Evolutionary conservation across 2,797 vertebrate species (phyloP).

Genomic region (Eleutherodactylus coqui): DNA sequence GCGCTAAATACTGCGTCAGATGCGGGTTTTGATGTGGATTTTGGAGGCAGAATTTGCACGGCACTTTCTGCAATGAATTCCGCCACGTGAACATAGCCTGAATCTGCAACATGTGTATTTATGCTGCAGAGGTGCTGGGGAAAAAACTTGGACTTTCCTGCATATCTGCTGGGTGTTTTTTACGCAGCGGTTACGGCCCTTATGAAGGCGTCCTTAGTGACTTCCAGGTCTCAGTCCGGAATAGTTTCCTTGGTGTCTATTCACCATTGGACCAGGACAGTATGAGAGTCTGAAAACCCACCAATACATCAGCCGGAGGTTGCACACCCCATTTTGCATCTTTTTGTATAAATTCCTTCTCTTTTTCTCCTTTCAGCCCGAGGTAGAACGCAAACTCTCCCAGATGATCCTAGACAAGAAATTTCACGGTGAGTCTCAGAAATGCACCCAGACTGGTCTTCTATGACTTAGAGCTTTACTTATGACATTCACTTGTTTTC

Average conservation of each 20-base stretch:
- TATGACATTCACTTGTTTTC: constrained; percentile 11
- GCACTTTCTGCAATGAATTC: too few relatives aligned
- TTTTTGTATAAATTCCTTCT: background rate
- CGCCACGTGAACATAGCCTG: too few relatives aligned
- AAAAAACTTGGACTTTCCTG: too few relatives aligned
- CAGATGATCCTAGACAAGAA: constrained; percentile 98
- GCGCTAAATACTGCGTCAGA: too few relatives aligned
- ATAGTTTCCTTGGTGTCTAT: background rate
- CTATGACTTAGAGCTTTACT: background rate
- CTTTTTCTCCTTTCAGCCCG: constrained; percentile 80
- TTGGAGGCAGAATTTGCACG: too few relatives aligned
- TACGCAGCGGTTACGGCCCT: too few relatives aligned
- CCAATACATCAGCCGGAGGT: background rate
- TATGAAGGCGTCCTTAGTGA: too few relatives aligned
- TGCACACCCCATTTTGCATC: background rate
- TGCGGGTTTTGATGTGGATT: too few relatives aligned
- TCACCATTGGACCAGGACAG: background rate
- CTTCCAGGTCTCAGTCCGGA: background rate
- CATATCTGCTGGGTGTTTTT: too few relatives aligned
- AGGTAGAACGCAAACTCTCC: constrained; percentile 96
- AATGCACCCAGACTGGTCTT: background rate
- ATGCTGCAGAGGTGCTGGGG: too few relatives aligned
- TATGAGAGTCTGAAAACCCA: background rate
- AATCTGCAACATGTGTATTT: too few relatives aligned
- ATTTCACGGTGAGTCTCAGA: constrained; percentile 86